A percentile compares a stretch with the other conserved stretches of the same genome.
Conservation (phyloP, 2,113 vertebrate genomes). For the Daubentonia madagascariensis region DNA sequence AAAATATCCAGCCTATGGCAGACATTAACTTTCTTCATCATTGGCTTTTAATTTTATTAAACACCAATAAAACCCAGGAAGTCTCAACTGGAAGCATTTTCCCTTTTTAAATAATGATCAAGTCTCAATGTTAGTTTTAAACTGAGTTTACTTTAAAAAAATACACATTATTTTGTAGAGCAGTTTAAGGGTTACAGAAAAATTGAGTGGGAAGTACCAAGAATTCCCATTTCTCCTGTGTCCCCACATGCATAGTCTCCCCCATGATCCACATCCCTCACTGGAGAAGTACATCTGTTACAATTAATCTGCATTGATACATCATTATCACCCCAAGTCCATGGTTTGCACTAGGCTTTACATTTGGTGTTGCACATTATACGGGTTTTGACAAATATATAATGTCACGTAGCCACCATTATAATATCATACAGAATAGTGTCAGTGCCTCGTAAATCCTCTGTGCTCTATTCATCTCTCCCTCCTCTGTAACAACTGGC, state of each 20-base stretch:
- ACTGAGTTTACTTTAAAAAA: background rate
- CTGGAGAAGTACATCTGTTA: too few relatives aligned
- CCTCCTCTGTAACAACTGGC: background rate
- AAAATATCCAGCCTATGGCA: background rate
- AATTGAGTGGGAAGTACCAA: background rate
- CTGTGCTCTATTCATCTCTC: background rate
- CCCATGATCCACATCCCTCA: background rate
- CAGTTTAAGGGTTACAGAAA: background rate
- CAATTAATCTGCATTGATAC: too few relatives aligned
- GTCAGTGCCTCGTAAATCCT: background rate
- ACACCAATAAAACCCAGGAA: background rate
- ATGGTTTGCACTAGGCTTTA: background rate
- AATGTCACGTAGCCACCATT: background rate
- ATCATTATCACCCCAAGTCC: background rate
- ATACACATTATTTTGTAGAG: background rate
- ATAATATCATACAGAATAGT: background rate
- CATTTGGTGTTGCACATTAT: too few relatives aligned
- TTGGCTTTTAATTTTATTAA: background rate
- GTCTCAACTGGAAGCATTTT: background rate
- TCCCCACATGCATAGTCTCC: rapidly evolving
- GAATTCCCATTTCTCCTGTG: background rate
- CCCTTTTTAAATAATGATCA: background rate
- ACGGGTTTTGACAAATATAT: background rate
- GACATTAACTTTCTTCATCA: background rate
- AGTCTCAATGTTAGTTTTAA: background rate